Evolutionary conservation across 2,113 vertebrate genomes (phyloP).

Genomic region (Paradoxurus hermaphroditus): DNA sequence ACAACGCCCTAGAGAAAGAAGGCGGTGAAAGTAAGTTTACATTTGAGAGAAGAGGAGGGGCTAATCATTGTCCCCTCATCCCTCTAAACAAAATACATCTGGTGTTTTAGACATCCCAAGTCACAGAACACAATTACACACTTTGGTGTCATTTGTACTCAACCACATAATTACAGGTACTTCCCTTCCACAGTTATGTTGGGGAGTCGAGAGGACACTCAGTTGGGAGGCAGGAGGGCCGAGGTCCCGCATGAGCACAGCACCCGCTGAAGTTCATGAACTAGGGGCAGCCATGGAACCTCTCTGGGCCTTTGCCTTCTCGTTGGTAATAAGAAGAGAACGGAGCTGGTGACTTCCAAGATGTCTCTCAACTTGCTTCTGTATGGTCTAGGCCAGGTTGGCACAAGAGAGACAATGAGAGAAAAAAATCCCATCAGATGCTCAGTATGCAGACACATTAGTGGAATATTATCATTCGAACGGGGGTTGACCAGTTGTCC

Average conservation of each 20-base stretch:
- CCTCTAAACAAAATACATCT: background rate
- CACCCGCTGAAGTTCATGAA: fast-evolving
- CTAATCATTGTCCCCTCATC: background rate
- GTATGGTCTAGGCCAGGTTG: background rate
- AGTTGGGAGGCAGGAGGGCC: background rate
- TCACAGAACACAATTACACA: background rate
- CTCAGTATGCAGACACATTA: background rate
- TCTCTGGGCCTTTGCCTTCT: background rate
- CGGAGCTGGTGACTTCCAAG: background rate
- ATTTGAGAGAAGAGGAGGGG: background rate
- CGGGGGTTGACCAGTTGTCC: background rate
- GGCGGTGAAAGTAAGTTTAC: background rate
- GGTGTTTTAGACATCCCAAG: background rate
- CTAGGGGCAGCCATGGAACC: fast-evolving
- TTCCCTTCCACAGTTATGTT: background rate
- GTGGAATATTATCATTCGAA: background rate
- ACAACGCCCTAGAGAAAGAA: background rate
- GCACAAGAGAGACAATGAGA: background rate
- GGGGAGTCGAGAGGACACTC: background rate
- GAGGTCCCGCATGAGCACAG: background rate
- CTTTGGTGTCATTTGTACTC: background rate
- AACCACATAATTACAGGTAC: background rate
- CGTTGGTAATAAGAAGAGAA: background rate
- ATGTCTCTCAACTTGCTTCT: background rate
- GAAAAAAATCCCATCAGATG: background rate